A percentile compares a stretch with the other conserved stretches of the same genome.
These are phyloP conservation scores for Choreutis nemorana DNA, from an alignment of 2,888 invertebrate genomes.

Conservation along the genomic window DNA sequence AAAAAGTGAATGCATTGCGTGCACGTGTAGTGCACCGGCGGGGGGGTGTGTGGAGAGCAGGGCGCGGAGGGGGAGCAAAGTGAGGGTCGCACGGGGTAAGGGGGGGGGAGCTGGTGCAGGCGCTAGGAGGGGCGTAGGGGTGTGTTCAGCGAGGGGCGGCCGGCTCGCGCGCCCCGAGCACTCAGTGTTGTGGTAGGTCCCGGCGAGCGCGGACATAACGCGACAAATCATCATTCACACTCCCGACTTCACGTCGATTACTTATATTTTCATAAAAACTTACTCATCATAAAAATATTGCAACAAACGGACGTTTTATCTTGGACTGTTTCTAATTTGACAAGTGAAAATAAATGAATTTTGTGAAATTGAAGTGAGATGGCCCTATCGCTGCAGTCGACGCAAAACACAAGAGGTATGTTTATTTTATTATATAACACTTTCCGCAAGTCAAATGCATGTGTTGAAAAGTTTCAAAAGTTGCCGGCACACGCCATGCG, in stretches of 20 bases:
- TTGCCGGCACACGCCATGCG: slow-evolving; percentile 53
- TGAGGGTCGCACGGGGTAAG: slow-evolving; percentile 12
- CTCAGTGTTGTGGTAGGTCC: slow-evolving; percentile 74
- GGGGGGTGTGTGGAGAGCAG: no score
- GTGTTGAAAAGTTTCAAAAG: slow-evolving; percentile 52
- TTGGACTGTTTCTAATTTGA: slow-evolving; percentile 16
- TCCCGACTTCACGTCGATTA: slow-evolving; percentile 40
- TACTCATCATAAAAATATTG: background rate
- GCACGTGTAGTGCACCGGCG: slow-evolving; percentile 54
- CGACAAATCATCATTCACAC: slow-evolving; percentile 33
- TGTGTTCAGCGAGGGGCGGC: slow-evolving; percentile 56
- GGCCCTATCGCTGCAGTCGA: slow-evolving; percentile 66
- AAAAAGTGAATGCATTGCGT: slow-evolving; percentile 63
- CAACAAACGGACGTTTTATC: no score
- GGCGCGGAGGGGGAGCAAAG: slow-evolving; percentile 15
- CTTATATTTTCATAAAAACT: background rate
- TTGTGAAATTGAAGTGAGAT: slow-evolving; percentile 64
- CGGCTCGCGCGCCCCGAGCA: slow-evolving; percentile 26
- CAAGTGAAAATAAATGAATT: slow-evolving; percentile 50
- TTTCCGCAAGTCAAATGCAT: slow-evolving; percentile 33
- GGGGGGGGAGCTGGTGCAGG: slow-evolving; percentile 10
- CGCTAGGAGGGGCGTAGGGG: slow-evolving; percentile 44
- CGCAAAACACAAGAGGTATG: slow-evolving; percentile 65
- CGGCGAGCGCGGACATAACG: slow-evolving; percentile 42
- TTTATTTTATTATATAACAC: slow-evolving; percentile 22